Base-by-base conservation (phyloP, 2,113 vertebrate genomes). In the Gymnocephalus cernua region DNA sequence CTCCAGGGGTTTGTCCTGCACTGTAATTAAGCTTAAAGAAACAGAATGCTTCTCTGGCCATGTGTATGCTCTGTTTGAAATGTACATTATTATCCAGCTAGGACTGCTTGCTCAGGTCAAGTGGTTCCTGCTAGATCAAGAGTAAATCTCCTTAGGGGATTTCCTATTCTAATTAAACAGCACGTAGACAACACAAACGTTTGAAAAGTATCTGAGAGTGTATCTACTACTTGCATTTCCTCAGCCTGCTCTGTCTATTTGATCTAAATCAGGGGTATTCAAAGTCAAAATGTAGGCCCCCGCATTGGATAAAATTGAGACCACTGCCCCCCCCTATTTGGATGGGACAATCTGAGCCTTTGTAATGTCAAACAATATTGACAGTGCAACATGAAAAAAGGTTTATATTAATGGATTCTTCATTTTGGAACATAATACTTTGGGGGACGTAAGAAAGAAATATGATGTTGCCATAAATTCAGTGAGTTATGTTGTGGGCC, bases 61-160 rank as follows among this genome's bases (percentile, higher is more conserved):
- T 64, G 6, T 41, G 79, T 41, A 29, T 9, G 19, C 66, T 69
- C 82, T 21, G 10, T 77, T 68, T 77, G 63, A 86, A 84, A 69
- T 77, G 57, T 67, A 84, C 54, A 84, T 88, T 75, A 86, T 81
- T 84, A 83, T 72, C 68, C 70, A 50, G 69, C 76, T 9, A 61
- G 65, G 73, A 75, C 35, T 86, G 86, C 88, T 86, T 70, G 76
- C 77, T 92, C 74, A 65, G 85, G 86, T 86, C 85, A 88, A 63
- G 82, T 80, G 47, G 79, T 62, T 80, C 70, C 78, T 77, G 64
- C 21, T 70, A 61, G 80, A 84, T 83, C 74, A 77, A 67, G 66
- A 77, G n/a, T 21, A 64, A 66, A 59, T 81, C 74, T 78, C 83
- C 83, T 77, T 1, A 2, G 79, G 80, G 79, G 56, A 71, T 79